Base-by-base conservation (phyloP, 2,113 vertebrate species). In the Jacana jacana region DNA sequence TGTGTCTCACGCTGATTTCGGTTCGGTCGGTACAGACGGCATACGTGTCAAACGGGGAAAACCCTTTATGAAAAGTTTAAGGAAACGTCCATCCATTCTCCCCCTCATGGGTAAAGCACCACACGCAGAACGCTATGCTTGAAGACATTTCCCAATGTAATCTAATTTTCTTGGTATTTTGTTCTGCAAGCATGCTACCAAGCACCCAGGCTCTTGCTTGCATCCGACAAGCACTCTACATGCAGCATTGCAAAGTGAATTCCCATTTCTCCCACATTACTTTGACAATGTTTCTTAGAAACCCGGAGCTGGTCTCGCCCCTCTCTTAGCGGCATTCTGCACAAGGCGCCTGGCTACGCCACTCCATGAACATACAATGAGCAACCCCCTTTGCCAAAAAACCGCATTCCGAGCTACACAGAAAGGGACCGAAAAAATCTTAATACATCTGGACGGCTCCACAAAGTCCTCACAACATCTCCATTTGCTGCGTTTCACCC, bases 121-220 rank as follows among this genome's bases (percentile, higher is more conserved):
- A 98, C 76, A 97, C 94, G 96, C 93, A 97, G 96, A 95, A 91
- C 93, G 97, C 97, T 97, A 98, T 16, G 96, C 93, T 35, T 57
- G 89, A 85, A 96, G 97, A 97, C 93, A 90, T 98, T 98, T 97
- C 95, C 95, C 86, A 97, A 95, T 96, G 89, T 96, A 98, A 97
- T 97, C 94, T 86, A 95, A 97, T 97, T 98, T 97, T 94, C 91
- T 81, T 97, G 95, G 94, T 95, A 97, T 97, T 98, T 84, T 97
- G 94, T 90, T 97, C 97, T 94, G 91, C 81, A 95, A 97, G 93
- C 92, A 75, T 84, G 88, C 97, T 96, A 97, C 97, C 95, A 95
- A 98, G 94, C 92, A 85, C 81, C 81, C 96, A 95, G 93, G 86
- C 96, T 98, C 96, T 97, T 86, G 75, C 92, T 79, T 60, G 57